phyloP scores from a whole-genome alignment of 2,888 invertebrate species.

The Oasisia sp. region DNA sequence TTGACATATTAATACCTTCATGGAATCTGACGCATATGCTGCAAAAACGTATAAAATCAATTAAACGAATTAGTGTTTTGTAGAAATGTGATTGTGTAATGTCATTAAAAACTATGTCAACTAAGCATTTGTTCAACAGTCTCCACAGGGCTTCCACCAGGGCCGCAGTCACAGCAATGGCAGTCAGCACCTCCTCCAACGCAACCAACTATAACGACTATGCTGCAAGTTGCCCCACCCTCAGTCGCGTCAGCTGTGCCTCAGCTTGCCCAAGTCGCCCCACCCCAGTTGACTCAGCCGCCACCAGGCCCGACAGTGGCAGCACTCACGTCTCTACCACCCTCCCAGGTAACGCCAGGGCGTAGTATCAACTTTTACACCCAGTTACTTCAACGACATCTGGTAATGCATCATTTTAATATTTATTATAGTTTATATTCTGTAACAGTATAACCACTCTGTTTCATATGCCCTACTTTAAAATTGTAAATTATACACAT shows the following conservation, averaged over 20 bases:
- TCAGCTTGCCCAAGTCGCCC: background rate
- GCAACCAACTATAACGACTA: conserved; percentile 41
- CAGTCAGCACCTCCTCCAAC: conserved; percentile 76
- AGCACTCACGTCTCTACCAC: background rate
- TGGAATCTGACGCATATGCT: background rate
- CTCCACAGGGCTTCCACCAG: background rate
- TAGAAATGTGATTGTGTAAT: background rate
- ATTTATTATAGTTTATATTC: background rate
- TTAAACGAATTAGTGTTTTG: background rate
- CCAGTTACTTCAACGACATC: background rate
- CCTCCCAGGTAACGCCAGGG: background rate
- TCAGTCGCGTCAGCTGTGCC: conserved; percentile 7
- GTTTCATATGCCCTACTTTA: too few relatives aligned
- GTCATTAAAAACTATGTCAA: background rate
- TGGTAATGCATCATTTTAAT: background rate
- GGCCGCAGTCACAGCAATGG: conserved; percentile 75
- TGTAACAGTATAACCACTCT: too few relatives aligned
- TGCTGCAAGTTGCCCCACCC: conserved; percentile 14
- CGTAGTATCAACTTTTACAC: background rate
- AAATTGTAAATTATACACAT: too few relatives aligned
- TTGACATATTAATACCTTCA: background rate
- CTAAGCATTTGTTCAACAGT: background rate
- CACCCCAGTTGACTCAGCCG: conserved; percentile 7
- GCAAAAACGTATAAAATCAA: background rate
- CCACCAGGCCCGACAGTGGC: background rate